Evolutionary conservation across 1,140 invertebrate genomes (phyloP), one percentile per base, ranked within the genome.

Genomic region (Drosophila obscura): DNA sequence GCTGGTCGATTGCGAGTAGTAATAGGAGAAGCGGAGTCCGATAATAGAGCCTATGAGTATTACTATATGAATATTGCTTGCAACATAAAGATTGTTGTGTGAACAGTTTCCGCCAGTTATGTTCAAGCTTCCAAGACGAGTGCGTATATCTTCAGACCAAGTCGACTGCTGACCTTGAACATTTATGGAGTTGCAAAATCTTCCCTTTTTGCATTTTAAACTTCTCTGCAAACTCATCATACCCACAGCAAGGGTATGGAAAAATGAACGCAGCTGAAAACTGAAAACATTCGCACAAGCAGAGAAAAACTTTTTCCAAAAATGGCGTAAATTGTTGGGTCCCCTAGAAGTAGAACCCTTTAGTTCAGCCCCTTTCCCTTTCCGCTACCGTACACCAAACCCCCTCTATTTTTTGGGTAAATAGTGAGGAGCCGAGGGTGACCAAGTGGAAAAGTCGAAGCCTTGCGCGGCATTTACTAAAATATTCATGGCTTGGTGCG

Each of bases 401-500:
- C 50, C 53, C 41, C 53, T 55, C 61, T 67, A 50, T 62, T 53
- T 50, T 15, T 64, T 52, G 60, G 52, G 69, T 64, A 80, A 80
- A 80, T 73, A 77, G 56, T 81, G 73, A 49, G 64, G 72, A 51
- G 51, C 46, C 60, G 41, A 74, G 74, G 80, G 79, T 77, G 79
- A 78, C 69, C 79, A 82, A 82, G 79, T 73, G 79, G 75, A 50
- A 76, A 84, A 83, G 80, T 84, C 80, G 84, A 84, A 80, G 80
- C 72, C 72, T 76, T 60, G 73, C 77, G 81, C 77, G 81, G 65
- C 81, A 80, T 80, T 85, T 85, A 84, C 81, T 84, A 84, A 84
- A 84, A 84, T 84, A 84, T 84, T 84, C 81, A 84, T 84, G 81
- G 81, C 66, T 73, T 84, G 81, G 77, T 77, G 80, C 81, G 73